Base-by-base conservation (phyloP, 35 echinoderm and acorn worm genomes). In the Strongylocentrotus purpuratus region DNA sequence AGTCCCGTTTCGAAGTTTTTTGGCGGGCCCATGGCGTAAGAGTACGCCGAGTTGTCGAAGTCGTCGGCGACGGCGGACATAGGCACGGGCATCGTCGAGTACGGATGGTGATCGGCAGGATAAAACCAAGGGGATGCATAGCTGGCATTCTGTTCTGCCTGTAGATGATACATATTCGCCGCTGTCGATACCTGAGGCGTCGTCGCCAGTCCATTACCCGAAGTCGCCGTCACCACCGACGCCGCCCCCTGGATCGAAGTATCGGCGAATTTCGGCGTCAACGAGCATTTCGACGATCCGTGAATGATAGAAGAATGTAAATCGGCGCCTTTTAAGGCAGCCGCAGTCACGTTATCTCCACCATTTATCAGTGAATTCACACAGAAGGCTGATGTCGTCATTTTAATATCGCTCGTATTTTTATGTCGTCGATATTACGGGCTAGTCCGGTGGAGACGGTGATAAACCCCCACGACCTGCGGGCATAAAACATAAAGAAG, bases 361-460 rank as follows among this genome's bases (percentile, higher is more conserved):
- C 95, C 95, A 95, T 96, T 96, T 95, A 97, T 97, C 95, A 97
- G 60, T 46, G 97, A 97, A 96, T 97, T 97, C 88, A 97, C 97
- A 86, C 97, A 97, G 92, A 97, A 97, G 45, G 97, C 86, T 52
- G 97, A 95, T 88, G 97, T 96, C 95, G 97, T 96, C 97, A 97
- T 97, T 95, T 97, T 97, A 95, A 97, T 97, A 94, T 94, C 94
- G 97, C 94, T 97, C 95, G 95, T 97, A 97, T 97, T 96, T 97
- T 97, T 94, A 70, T 95, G 91, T 61, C 70, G 95, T 41, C 87
- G 95, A 58, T 92, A 94, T 94, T 71, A 45, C 97, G 94, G 65
- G 97, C 94, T 85, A 93, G 91, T 95, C 95, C 88, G 92, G 78
- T 94, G 47, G 86, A 92, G 95, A 95, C 90, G 94, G 96, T 97